Evolutionary conservation across 2,888 invertebrate species (phyloP).

Genomic region (Polymixis flavicincta): DNA sequence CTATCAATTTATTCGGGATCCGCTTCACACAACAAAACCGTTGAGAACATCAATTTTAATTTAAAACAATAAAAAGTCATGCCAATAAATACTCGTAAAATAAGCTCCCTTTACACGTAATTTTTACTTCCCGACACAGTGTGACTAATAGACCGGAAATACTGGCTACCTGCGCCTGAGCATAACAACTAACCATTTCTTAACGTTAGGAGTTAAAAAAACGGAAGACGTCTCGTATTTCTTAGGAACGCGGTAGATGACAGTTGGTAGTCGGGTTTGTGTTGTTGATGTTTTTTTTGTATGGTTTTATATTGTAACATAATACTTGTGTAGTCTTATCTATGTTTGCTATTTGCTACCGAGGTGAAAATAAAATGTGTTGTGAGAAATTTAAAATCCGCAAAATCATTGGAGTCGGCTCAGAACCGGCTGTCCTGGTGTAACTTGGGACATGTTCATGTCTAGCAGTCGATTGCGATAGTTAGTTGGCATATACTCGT

Average conservation of each 20-base stretch:
- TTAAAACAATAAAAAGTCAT: slow-evolving; percentile 32
- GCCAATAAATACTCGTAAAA: slow-evolving; percentile 39
- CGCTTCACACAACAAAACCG: neutral
- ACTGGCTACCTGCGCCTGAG: slow-evolving; percentile 72
- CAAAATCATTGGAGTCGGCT: neutral
- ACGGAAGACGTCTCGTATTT: slow-evolving; percentile 52
- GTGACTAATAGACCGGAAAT: slow-evolving; percentile 74
- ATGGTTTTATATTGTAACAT: slow-evolving; percentile 20
- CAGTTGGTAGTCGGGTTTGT: slow-evolving; percentile 33
- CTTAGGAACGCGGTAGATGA: slow-evolving; percentile 35
- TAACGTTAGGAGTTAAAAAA: slow-evolving; percentile 43
- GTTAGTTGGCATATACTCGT: too few relatives aligned
- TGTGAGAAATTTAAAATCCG: neutral
- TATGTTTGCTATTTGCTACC: neutral
- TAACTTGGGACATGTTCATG: neutral
- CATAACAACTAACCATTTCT: slow-evolving; percentile 65
- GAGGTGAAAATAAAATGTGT: neutral
- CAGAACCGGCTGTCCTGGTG: neutral
- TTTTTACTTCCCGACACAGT: slow-evolving; percentile 55
- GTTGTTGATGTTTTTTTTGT: slow-evolving; percentile 16
- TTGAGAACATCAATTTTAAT: slow-evolving; percentile 2
- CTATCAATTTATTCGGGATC: neutral
- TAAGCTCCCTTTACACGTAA: slow-evolving; percentile 41
- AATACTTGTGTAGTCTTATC: neutral
- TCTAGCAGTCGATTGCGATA: neutral